A percentile compares a stretch with the other conserved stretches of the same genome.
phyloP scores from a whole-genome alignment of 2,797 vertebrate species.

The Eulemur rubriventer region DNA sequence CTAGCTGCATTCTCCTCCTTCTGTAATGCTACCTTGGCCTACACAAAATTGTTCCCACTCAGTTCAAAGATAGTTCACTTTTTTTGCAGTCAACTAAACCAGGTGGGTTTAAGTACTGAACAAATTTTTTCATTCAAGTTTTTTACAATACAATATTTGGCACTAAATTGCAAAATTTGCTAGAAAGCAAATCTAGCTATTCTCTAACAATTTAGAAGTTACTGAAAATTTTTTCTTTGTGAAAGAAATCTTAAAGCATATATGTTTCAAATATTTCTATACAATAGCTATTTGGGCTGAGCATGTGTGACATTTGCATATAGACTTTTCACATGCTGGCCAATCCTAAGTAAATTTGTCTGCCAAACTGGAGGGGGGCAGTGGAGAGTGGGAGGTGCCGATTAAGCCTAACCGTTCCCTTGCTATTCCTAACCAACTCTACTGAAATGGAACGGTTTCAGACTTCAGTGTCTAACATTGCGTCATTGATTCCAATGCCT shows the following conservation, averaged over 20 bases:
- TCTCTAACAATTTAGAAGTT: neutral
- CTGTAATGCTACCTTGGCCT: neutral
- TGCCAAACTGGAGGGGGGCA: neutral
- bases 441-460: neutral
- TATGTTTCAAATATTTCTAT: neutral
- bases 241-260: neutral
- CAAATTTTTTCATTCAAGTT: neutral
- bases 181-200: neutral
- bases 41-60: neutral
- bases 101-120: neutral
- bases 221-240: neutral
- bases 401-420: neutral
- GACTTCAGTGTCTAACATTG: neutral
- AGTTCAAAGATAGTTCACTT: neutral
- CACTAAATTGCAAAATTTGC: neutral
- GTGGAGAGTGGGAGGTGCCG: neutral
- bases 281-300: neutral
- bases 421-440: too few relatives aligned
- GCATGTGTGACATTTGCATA: neutral
- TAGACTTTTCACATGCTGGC: neutral
- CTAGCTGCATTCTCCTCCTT: neutral
- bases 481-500: neutral
- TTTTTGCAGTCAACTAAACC: neutral
- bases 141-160: neutral
- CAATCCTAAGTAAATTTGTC: neutral